phyloP scores from a whole-genome alignment of 2,888 invertebrate species.

The Ichneumoninae sp. region DNA sequence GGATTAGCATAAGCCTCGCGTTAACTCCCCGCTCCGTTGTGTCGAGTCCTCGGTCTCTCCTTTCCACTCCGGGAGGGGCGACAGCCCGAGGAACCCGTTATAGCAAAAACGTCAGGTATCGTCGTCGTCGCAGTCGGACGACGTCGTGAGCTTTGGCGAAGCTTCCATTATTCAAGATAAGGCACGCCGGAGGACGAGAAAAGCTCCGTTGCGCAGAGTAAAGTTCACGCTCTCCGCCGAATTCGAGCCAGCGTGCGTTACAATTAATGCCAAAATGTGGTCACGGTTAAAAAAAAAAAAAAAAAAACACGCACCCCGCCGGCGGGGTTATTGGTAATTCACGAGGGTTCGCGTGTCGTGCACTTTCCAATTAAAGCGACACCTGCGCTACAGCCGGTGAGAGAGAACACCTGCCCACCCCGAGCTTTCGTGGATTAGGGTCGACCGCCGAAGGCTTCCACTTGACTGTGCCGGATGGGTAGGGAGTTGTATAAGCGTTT shows the following conservation, averaged over 20 bases:
- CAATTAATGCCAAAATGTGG: background rate
- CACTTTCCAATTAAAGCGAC: constrained; percentile 65
- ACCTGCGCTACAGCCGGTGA: constrained; percentile 50
- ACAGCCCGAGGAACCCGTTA: constrained; percentile 24
- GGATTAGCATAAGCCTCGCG: constrained; percentile 60
- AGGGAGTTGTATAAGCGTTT: background rate
- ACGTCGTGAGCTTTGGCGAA: constrained; percentile 50
- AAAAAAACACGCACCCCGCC: too few relatives aligned
- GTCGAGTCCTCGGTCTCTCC: constrained; percentile 36
- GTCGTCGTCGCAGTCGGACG: constrained; percentile 30
- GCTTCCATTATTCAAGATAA: constrained; percentile 66
- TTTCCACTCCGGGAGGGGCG: constrained; percentile 7
- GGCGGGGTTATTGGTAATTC: constrained; percentile 6
- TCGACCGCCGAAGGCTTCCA: constrained; percentile 40
- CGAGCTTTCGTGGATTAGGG: constrained; percentile 62
- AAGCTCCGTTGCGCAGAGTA: constrained; percentile 24
- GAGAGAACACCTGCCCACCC: constrained; percentile 41
- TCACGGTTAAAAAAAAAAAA: background rate
- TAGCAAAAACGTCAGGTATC: constrained; percentile 61
- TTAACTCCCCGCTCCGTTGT: constrained; percentile 51
- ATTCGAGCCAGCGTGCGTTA: background rate
- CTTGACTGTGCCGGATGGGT: constrained; percentile 4
- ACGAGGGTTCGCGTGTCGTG: constrained; percentile 19
- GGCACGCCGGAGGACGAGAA: constrained; percentile 34
- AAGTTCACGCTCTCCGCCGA: constrained; percentile 14